Conservation (phyloP, 37 sponge, comb jelly and placozoan genomes). For the Ephydatia muelleri region DNA sequence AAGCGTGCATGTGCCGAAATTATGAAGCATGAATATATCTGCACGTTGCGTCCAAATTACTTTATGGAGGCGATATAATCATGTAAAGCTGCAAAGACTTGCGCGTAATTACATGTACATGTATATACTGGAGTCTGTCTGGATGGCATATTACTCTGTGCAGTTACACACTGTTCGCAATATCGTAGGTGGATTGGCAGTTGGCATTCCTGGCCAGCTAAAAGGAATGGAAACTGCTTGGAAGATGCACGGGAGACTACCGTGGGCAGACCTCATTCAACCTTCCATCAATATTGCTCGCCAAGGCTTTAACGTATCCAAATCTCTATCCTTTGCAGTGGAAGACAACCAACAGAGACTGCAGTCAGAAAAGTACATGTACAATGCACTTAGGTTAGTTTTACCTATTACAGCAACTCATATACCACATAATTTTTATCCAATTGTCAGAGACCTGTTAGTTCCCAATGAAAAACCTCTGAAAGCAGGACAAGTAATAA, state of each 20-base stretch:
- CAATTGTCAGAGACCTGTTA: no score
- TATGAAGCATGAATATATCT: no score
- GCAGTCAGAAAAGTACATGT: background rate
- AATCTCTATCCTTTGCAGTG: slow-evolving; percentile 38
- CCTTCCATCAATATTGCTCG: slow-evolving; percentile 20
- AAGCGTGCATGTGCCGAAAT: background rate
- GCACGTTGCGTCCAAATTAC: no score
- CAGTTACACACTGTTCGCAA: no score
- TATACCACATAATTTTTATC: background rate
- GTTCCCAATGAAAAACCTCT: slow-evolving; percentile 5
- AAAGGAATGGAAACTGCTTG: slow-evolving; percentile 32
- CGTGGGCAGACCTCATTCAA: slow-evolving; percentile 12
- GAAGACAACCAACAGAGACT: background rate
- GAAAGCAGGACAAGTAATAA: slow-evolving; percentile 34
- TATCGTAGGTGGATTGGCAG: slow-evolving; percentile 39
- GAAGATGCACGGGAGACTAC: slow-evolving; percentile 40
- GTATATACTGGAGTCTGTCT: no score
- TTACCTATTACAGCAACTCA: background rate
- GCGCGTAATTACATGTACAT: no score
- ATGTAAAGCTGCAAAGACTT: no score
- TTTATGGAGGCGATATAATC: no score
- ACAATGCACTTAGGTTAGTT: background rate
- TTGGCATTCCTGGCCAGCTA: slow-evolving; percentile 61
- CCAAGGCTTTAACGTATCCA: slow-evolving; percentile 43
- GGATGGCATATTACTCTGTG: no score